These are phyloP conservation scores for Cheumatopsyche charites DNA, from an alignment of 1,140 invertebrate genomes.

Conservation along the genomic window DNA sequence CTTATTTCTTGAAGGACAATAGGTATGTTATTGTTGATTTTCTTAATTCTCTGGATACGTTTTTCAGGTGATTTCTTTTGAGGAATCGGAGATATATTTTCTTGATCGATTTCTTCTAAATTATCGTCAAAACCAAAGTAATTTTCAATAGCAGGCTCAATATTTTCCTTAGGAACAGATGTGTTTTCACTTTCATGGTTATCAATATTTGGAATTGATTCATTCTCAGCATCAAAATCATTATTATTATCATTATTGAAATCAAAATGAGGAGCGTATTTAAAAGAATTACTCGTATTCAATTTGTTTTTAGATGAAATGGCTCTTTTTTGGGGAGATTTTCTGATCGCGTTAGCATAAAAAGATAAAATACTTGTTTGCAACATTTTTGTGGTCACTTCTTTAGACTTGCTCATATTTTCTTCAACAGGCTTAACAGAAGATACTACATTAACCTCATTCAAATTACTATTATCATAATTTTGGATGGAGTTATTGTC, in stretches of 20 bases:
- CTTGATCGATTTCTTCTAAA: constrained; percentile 42
- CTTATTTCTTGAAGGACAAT: background rate
- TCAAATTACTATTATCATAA: background rate
- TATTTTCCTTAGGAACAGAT: background rate
- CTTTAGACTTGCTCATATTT: background rate
- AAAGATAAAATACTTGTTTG: constrained; percentile 46
- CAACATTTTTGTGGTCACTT: constrained; percentile 25
- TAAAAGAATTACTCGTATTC: constrained; percentile 27
- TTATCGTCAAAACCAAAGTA: constrained; percentile 46
- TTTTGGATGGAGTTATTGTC: constrained; percentile 31
- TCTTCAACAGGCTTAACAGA: no score
- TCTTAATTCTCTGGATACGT: background rate
- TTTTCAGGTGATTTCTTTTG: constrained; percentile 21
- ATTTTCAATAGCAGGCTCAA: constrained; percentile 41
- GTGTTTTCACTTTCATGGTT: no score
- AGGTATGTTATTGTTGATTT: background rate
- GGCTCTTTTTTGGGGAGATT: constrained; percentile 32
- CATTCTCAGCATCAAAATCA: background rate
- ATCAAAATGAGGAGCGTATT: background rate
- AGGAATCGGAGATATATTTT: constrained; percentile 44
- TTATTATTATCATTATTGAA: background rate
- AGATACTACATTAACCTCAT: background rate
- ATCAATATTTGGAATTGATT: no score
- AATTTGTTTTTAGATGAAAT: constrained; percentile 21
- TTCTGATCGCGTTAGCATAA: constrained; percentile 43